phyloP scores from a whole-genome alignment of 2,888 invertebrate genomes.

The Acleris cristana region DNA sequence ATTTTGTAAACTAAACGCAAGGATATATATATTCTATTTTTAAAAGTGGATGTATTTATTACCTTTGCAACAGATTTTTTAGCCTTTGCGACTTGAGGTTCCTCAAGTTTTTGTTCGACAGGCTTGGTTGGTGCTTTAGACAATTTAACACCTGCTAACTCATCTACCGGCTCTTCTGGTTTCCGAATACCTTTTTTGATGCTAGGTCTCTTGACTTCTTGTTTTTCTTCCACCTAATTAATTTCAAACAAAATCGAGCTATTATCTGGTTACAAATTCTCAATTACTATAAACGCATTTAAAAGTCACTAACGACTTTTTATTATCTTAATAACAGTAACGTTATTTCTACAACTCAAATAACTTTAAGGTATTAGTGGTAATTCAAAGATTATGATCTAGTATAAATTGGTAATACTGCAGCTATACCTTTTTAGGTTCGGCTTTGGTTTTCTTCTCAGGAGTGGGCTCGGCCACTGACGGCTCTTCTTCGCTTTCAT shows the following conservation, averaged over 20 bases:
- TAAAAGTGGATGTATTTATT: conserved; percentile 42
- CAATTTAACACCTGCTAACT: conserved; percentile 71
- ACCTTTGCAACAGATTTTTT: conserved; percentile 73
- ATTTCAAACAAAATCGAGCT: conserved; percentile 17
- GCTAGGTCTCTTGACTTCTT: conserved; percentile 65
- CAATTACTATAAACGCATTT: too few species aligned
- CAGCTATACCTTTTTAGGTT: conserved; percentile 60
- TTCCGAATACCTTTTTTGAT: conserved; percentile 74
- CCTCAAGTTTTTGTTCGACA: conserved; percentile 65
- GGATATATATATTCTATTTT: not conserved
- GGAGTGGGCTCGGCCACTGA: conserved; percentile 65
- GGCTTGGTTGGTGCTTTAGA: conserved; percentile 69
- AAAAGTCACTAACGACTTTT: too few species aligned
- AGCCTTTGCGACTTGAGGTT: conserved; percentile 69
- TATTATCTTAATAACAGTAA: too few species aligned
- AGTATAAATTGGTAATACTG: conserved; percentile 1
- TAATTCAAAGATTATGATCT: not conserved
- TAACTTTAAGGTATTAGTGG: not conserved
- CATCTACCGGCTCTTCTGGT: conserved; percentile 74
- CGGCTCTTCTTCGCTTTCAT: conserved; percentile 73
- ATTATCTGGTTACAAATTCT: conserved; percentile 1
- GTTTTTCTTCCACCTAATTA: conserved; percentile 67
- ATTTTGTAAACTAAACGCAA: not conserved
- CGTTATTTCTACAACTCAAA: too few species aligned
- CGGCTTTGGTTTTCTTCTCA: conserved; percentile 69